Evolutionary conservation across 2,113 vertebrate species (phyloP).

Genomic region (Parotia lawesii): DNA sequence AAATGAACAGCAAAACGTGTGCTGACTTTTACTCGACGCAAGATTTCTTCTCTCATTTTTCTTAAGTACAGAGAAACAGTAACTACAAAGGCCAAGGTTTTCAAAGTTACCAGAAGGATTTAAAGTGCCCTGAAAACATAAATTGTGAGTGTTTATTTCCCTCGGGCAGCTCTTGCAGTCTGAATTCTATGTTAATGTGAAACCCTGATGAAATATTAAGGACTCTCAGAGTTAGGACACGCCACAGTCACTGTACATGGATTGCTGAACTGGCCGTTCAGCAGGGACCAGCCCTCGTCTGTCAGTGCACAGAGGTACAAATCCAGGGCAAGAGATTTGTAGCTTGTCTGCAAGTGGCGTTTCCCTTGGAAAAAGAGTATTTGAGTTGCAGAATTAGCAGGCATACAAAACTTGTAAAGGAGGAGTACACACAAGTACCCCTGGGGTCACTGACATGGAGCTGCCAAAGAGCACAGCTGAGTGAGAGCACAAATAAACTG

Average conservation of each 20-base stretch:
- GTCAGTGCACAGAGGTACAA: rapidly evolving
- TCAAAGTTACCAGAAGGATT: not conserved
- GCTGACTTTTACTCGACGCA: not conserved
- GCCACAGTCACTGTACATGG: not conserved
- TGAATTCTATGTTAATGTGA: not conserved
- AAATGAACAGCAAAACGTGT: not conserved
- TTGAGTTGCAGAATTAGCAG: not conserved
- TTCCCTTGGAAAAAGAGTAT: not conserved
- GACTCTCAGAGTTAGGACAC: not conserved
- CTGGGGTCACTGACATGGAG: not conserved
- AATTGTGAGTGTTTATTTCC: not conserved
- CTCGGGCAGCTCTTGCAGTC: not conserved
- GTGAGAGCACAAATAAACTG: not conserved
- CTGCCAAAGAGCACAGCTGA: not conserved
- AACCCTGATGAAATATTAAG: not conserved
- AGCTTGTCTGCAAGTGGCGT: not conserved
- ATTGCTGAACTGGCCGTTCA: not conserved
- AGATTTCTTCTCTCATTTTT: not conserved
- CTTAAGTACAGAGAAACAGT: not conserved
- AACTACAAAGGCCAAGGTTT: not conserved
- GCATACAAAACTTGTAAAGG: not conserved
- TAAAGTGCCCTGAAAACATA: not conserved
- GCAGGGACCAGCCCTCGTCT: not conserved
- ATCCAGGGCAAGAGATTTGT: not conserved
- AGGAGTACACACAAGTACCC: not conserved